Evolutionary conservation across 2,888 invertebrate species (phyloP).

Genomic region (Elmis aenea): DNA sequence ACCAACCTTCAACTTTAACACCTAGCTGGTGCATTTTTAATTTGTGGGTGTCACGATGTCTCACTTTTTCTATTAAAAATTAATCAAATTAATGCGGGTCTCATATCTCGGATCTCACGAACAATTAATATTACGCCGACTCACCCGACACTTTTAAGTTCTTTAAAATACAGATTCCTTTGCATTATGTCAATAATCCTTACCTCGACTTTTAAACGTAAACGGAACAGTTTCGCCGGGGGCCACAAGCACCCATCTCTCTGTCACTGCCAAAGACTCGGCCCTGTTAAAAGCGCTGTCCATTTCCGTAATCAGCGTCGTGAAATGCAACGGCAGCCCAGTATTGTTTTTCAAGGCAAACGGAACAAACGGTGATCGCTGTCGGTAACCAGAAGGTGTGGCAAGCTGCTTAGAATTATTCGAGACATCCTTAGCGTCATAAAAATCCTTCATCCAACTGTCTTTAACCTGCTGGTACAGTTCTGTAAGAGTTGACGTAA

Average conservation of each 20-base stretch:
- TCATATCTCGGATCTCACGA: no score
- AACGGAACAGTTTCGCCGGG: constrained; percentile 79
- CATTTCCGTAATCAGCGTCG: constrained; percentile 70
- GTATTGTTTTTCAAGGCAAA: constrained; percentile 91
- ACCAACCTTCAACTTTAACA: constrained; percentile 88
- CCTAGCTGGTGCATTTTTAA: constrained; percentile 81
- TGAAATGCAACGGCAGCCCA: constrained; percentile 80
- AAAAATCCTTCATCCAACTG: constrained; percentile 84
- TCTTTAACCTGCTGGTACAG: constrained; percentile 73
- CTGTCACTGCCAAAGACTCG: constrained; percentile 40
- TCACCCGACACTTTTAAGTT: no score
- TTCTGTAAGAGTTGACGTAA: constrained; percentile 85
- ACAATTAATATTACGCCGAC: no score
- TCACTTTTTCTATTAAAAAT: constrained; percentile 53
- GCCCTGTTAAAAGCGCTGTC: constrained; percentile 45
- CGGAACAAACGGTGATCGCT: constrained; percentile 88
- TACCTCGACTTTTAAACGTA: constrained; percentile 72
- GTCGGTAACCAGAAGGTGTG: constrained; percentile 60
- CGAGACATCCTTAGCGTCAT: constrained; percentile 34
- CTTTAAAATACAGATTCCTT: no score
- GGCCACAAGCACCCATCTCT: constrained; percentile 67
- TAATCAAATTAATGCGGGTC: no score
- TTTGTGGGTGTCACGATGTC: constrained; percentile 71
- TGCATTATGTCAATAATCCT: no score
- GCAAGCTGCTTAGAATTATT: constrained; percentile 21